Base-by-base conservation (phyloP, 2,113 vertebrate species). In the Hucho hucho region DNA sequence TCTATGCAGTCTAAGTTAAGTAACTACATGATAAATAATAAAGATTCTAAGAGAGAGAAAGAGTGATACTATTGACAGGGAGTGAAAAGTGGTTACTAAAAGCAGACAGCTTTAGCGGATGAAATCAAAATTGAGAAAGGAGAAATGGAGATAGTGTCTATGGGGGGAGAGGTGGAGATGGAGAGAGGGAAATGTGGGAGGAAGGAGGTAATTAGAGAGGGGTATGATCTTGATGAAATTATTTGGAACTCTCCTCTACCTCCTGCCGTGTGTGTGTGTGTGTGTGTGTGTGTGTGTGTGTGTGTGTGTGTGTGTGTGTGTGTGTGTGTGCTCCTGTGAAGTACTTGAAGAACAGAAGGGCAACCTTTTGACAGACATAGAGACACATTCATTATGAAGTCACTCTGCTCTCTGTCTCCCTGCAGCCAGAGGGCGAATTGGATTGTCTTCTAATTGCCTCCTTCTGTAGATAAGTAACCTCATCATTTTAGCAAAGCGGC, bases 391-490 rank as follows among this genome's bases (percentile, higher is more conserved):
- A 74, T 73, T 69, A 63, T 20, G 49, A 22, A 22, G 37, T 49
- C 69, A 61, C 58, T 61, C 58, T 61, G 3, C 56, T 14, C 76
- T 70, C 1, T 66, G 26, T 32, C 49, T 47, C 66, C 49, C 74
- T 61, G 26, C 25, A 25, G 14, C 63, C 75, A 74, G 59, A 66
- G 72, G 46, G 66, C 18, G 77, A 86, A 22, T 77, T 18, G 11
- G 63, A 84, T 79, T 79, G 70, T 72, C 66, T 76, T 80, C 32
- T 89, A 82, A 86, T 84, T 77, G 64, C 43, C 69, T 81, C 67
- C 69, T 74, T 79, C 76, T 81, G 64, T 69, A 78, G 75, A 69
- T 76, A 77, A 81, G 70, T 76, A 73, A 81, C 72, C 74, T 84
- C 75, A 73, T 80, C 53, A 70, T 74, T 85, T 80, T 67, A 49